Conservation (phyloP, 2,797 vertebrate species). For the Dipus sagitta region DNA sequence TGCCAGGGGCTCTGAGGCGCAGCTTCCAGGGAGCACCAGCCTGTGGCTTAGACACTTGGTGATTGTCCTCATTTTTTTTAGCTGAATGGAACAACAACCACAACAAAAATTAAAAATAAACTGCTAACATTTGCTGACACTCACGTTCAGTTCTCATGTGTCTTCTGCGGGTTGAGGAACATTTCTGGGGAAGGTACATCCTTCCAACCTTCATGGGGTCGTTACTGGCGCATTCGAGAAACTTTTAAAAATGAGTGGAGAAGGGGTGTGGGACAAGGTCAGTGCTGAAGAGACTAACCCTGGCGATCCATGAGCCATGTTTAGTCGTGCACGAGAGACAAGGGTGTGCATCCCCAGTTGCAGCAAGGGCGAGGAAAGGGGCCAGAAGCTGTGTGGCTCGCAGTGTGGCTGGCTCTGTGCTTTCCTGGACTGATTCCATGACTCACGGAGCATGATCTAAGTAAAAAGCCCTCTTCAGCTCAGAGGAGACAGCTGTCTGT, state of each 20-base stretch:
- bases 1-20: constrained; percentile 86
- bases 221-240: not conserved
- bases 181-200: not conserved
- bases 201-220: not conserved
- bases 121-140: not conserved
- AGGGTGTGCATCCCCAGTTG: not conserved
- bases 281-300: not conserved
- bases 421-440: constrained; percentile 86
- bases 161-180: not conserved
- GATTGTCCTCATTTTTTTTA: constrained; percentile 26
- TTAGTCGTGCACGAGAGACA: constrained; percentile 34
- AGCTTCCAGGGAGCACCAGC: constrained; percentile 89
- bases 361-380: not conserved
- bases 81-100: constrained; percentile 40
- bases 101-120: constrained; percentile 32
- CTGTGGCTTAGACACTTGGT: constrained; percentile 84
- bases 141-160: not conserved
- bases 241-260: not conserved
- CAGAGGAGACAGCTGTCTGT: constrained; percentile 90
- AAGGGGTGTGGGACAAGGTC: not conserved
- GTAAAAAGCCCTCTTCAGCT: constrained; percentile 87
- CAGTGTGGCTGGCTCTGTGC: constrained; percentile 66
- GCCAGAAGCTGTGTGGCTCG: constrained; percentile 71
- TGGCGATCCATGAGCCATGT: not conserved
- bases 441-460: constrained; percentile 86